phyloP scores from a whole-genome alignment of 2,797 vertebrate species.

The Sebastes wilsoni region DNA sequence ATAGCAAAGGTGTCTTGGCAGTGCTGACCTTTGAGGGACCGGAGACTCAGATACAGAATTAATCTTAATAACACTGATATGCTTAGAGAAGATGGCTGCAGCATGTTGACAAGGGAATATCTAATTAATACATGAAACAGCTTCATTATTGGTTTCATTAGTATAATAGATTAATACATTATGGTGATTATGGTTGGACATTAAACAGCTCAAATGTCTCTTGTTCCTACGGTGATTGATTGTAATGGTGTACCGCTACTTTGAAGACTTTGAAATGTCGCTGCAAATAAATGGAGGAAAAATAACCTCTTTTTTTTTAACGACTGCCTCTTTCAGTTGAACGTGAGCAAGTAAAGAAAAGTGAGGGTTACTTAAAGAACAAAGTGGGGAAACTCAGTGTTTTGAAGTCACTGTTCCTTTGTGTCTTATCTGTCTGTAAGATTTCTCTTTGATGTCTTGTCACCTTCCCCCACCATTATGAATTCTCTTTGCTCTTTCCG shows the following conservation, averaged over 20 bases:
- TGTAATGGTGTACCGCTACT: slow-evolving; percentile 13
- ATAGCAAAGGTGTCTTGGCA: not conserved
- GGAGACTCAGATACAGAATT: not conserved
- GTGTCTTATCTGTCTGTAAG: slow-evolving; percentile 77
- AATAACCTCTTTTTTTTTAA: not conserved
- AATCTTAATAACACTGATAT: not conserved
- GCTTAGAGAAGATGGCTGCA: not conserved
- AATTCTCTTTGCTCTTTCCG: slow-evolving; percentile 81
- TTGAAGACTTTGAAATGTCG: slow-evolving; percentile 21
- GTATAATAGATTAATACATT: slow-evolving; percentile 3
- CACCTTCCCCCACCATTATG: slow-evolving; percentile 74
- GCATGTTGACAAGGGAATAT: not conserved
- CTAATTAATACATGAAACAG: slow-evolving; percentile 19
- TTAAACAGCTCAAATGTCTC: slow-evolving; percentile 22
- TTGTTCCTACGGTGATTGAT: slow-evolving; percentile 7
- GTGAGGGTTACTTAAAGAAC: slow-evolving; percentile 56
- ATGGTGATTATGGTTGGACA: slow-evolving; percentile 14
- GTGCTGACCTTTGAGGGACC: not conserved
- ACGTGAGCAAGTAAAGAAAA: slow-evolving; percentile 58
- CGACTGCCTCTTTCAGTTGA: slow-evolving; percentile 1
- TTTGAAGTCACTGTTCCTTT: slow-evolving; percentile 78
- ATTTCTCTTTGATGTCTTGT: slow-evolving; percentile 81
- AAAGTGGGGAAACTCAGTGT: slow-evolving; percentile 56
- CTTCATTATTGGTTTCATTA: slow-evolving; percentile 37
- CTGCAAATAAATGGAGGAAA: slow-evolving; percentile 14